A percentile compares a stretch with the other conserved stretches of the same genome.
Conservation (phyloP, 2,888 invertebrate genomes). For the Acrocera orbiculus region DNA sequence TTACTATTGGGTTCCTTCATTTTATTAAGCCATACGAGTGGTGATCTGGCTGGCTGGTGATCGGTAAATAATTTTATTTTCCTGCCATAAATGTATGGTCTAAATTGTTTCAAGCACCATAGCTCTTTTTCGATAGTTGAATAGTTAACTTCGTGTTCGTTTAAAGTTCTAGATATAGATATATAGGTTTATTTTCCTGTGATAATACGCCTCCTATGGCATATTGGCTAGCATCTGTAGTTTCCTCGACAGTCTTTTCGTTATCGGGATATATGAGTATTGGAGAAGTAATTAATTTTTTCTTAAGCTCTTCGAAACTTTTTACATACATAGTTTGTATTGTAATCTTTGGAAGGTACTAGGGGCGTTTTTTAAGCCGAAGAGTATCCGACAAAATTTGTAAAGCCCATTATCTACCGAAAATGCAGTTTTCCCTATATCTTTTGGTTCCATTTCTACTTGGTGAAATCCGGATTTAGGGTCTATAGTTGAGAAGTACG, state of each 20-base stretch:
- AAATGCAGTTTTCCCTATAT: slow-evolving; percentile 14
- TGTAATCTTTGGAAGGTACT: too few species aligned
- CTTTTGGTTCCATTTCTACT: slow-evolving; percentile 10
- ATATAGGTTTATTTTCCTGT: slow-evolving; percentile 6
- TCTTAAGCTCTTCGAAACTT: too few species aligned
- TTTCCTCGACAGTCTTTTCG: not conserved
- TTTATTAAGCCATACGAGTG: not conserved
- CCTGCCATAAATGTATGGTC: slow-evolving; percentile 1
- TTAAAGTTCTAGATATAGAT: slow-evolving; percentile 6
- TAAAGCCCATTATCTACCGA: slow-evolving; percentile 13
- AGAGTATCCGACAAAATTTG: too few species aligned
- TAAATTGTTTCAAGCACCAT: slow-evolving; percentile 7
- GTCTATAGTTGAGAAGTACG: not conserved
- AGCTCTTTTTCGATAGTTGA: slow-evolving; percentile 7
- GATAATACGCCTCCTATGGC: slow-evolving; percentile 6
- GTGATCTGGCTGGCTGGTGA: too few species aligned
- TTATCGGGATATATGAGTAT: not conserved
- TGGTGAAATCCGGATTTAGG: slow-evolving; percentile 4
- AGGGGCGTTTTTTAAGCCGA: too few species aligned
- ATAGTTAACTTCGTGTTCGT: slow-evolving; percentile 5
- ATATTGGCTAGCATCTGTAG: slow-evolving; percentile 6
- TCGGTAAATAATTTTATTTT: too few species aligned
- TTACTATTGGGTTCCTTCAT: not conserved
- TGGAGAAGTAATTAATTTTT: too few species aligned
- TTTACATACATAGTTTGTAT: too few species aligned